These are phyloP conservation scores for Allobates femoralis DNA, from an alignment of 2,797 vertebrate species.

Conservation along the genomic window DNA sequence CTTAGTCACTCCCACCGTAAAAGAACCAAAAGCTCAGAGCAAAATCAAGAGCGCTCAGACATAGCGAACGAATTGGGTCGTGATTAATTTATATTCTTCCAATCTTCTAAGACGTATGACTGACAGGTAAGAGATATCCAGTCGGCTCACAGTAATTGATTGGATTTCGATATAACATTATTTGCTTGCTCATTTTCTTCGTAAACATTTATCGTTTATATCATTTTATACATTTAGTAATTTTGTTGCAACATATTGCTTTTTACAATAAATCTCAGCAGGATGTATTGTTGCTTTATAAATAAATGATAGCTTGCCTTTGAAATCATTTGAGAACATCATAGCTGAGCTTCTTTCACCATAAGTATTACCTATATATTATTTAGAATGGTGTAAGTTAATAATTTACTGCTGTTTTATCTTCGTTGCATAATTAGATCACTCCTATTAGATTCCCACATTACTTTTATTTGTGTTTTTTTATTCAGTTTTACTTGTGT, in stretches of 20 bases:
- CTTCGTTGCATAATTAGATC: conserved; percentile 37
- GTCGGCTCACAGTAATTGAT: not conserved
- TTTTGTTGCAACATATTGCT: conserved; percentile 21
- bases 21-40: not conserved
- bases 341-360: conserved; percentile 16
- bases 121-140: not conserved
- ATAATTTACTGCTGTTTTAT: conserved; percentile 45
- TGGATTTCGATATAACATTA: not conserved
- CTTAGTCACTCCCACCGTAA: not conserved
- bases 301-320: conserved; percentile 41
- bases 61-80: not conserved
- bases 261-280: conserved; percentile 47
- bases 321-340: conserved; percentile 44
- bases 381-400: conserved; percentile 31
- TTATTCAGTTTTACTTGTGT: conserved; percentile 10
- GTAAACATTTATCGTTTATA: conserved; percentile 19
- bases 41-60: not conserved
- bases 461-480: conserved; percentile 41
- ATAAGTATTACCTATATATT: conserved; percentile 45
- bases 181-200: not conserved
- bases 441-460: conserved; percentile 7
- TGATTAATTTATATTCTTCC: conserved; percentile 7
- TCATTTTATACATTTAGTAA: conserved; percentile 39
- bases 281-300: conserved; percentile 43
- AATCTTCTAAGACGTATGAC: not conserved